Conservation (phyloP, 2,888 invertebrate species). For the Oxycera nigricornis region DNA sequence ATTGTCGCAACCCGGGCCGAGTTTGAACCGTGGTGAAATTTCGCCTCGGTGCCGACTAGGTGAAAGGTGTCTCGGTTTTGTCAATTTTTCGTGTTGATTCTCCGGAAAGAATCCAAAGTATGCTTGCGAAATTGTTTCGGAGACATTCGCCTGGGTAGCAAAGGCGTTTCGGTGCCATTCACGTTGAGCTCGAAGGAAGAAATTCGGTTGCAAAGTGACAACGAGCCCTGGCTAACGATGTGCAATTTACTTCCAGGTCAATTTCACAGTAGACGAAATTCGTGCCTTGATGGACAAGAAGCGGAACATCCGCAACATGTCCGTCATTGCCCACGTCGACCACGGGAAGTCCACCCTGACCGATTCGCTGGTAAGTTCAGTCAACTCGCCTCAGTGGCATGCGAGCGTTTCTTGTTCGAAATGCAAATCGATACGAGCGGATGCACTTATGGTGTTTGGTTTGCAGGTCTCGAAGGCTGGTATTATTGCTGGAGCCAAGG, state of each 20-base stretch:
- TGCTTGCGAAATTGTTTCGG: neutral
- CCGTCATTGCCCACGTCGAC: slow-evolving; percentile 99
- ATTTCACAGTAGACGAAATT: slow-evolving; percentile 99
- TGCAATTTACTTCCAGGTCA: slow-evolving; percentile 77
- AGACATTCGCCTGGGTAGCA: neutral
- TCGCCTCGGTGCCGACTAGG: neutral
- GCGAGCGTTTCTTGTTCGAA: too few species aligned
- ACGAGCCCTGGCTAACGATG: neutral
- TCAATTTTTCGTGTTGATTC: neutral
- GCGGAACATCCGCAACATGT: slow-evolving; percentile 99
- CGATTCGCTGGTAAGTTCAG: slow-evolving; percentile 85
- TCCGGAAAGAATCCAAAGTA: neutral
- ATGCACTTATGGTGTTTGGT: neutral
- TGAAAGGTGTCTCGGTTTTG: slow-evolving; percentile 1
- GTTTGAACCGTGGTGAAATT: slow-evolving; percentile 18
- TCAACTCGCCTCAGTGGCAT: too few species aligned
- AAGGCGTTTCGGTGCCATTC: slow-evolving; percentile 33
- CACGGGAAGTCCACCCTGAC: slow-evolving; percentile 99
- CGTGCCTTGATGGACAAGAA: slow-evolving; percentile 99
- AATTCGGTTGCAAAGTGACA: neutral
- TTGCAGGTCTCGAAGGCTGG: slow-evolving; percentile 87
- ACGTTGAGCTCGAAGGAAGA: neutral
- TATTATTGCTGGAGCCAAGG: slow-evolving; percentile 98
- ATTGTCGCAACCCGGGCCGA: slow-evolving; percentile 2
- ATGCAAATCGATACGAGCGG: neutral